Base-by-base conservation (phyloP, 1,140 invertebrate species). In the Littorina saxatilis region DNA sequence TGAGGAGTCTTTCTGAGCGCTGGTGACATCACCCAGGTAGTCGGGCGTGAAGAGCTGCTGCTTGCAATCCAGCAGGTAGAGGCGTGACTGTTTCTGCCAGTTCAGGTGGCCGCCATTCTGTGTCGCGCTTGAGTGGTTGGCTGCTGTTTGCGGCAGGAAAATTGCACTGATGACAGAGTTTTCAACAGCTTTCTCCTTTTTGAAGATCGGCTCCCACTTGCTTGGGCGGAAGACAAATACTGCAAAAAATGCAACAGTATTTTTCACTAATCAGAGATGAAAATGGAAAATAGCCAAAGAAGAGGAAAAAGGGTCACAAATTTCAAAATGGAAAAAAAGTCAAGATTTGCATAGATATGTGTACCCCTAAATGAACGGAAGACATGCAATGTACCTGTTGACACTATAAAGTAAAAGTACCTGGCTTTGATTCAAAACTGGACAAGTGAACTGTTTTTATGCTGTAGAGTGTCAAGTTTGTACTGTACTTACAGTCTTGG, bases 181-280 rank as follows among this genome's bases (percentile, higher is more conserved):
- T 7, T 68, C 39, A 15, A 55, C 40, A 15, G 84, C 43, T 27
- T 43, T 43, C 15, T 73, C 40, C 27, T 86, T 77, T 27, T 40
- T 15, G 66, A 87, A 87, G 27, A 95, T 81, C 1, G 94, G 93
- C 80, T 91, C 87, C n/a, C 94, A 88, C 55, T 91, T 93, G 82
- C 91, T 93, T 40, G 94, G 95, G 82, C 93, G 93, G 88, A 95
- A 95, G 35, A 95, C 92, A 83, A 93, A 94, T 68, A 95, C 94
- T 95, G 85, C 39, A 87, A 91, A 27, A 68, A 74, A 68, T n/a
- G 13, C 11, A 43, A 17, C 50, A 27, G 1, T 43, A 52, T 35
- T 17, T n/a, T n/a, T n/a, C 79, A 47, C 85, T 78, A 63, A 85
- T 35, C 23, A 52, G 50, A 11, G 50, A 13, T 52, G 23, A 13